Evolutionary conservation across 37 sponge, comb jelly and placozoan species (phyloP), one percentile per base, ranked within the genome.

Genomic region (Crambe crambe): DNA sequence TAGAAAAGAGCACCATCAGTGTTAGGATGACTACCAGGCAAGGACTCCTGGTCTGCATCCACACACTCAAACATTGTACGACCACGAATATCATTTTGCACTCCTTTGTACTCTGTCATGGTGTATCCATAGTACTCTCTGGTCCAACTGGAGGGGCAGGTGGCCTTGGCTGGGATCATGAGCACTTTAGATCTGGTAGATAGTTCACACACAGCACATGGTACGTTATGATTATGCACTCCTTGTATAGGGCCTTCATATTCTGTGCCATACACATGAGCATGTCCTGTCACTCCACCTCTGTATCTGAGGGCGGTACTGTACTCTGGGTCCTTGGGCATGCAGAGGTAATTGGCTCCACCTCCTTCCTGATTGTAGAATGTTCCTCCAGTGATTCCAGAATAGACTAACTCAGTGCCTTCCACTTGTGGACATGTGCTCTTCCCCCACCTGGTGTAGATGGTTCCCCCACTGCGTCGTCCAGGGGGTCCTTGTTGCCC

Each of bases 81-180:
- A 5, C 37, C 3, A 37, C 35, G 42, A 76, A 17, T 40, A 26
- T 27, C 2, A n/a, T n/a, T n/a, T n/a, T n/a, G n/a, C n/a, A n/a
- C n/a, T n/a, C n/a, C n/a, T n/a, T n/a, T n/a, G 25, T 78, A 35
- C 2, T 65, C 34, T 34, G 80, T 37, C 71, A 70, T 80, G 3
- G 69, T 37, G 56, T 80, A 80, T 43, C 80, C 80, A 68, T 80
- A 80, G 40, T 80, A 80, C 70, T 80, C 80, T 36, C 80, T 69
- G 27, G 70, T 80, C 80, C 80, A 80, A 37, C 39, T 40, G 12
- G 37, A 37, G 21, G 80, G 80, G 26, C 78, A 77, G 23, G 43
- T 61, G 27, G 63, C n/a, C 36, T 68, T 80, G 27, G 80, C 80
- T 80, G 80, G 80, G 41, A 80, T 57, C 80, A 70, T 80, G 58